Percentiles rank a stretch among this genome's conserved stretches.
phyloP scores from a whole-genome alignment of 2,113 vertebrate genomes.

The Pomatorhinus ruficollis region DNA sequence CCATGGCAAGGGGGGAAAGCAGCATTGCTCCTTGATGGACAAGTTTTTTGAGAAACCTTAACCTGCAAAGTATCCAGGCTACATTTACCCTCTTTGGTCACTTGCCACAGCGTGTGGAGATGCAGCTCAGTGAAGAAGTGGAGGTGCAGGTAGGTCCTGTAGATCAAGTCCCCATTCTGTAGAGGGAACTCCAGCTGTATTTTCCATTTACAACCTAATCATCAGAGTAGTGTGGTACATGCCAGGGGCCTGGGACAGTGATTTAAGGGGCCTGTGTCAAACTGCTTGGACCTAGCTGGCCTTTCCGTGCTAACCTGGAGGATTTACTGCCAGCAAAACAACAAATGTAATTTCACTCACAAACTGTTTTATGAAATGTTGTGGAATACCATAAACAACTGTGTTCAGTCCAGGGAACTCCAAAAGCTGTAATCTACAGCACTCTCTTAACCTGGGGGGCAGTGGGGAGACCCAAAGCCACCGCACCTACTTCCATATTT shows the following conservation, averaged over 20 bases:
- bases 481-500: background rate
- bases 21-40: background rate
- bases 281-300: constrained; percentile 38
- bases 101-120: background rate
- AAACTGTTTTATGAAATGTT: constrained; percentile 47
- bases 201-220: constrained; percentile 71
- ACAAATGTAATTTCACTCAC: constrained; percentile 55
- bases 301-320: constrained; percentile 43
- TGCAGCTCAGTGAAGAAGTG: background rate
- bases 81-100: background rate
- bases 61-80: background rate
- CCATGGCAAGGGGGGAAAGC: rapidly evolving
- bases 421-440: constrained; percentile 16
- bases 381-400: constrained; percentile 46
- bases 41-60: background rate
- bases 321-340: constrained; percentile 62
- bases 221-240: constrained; percentile 25
- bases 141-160: background rate
- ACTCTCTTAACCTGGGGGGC: background rate
- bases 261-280: constrained; percentile 67
- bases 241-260: constrained; percentile 9
- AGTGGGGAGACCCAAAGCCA: background rate
- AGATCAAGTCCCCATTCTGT: constrained; percentile 29
- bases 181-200: constrained; percentile 30
- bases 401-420: background rate